Evolutionary conservation across 1,140 invertebrate genomes (phyloP).

Genomic region (Drosophila quadrilineata): DNA sequence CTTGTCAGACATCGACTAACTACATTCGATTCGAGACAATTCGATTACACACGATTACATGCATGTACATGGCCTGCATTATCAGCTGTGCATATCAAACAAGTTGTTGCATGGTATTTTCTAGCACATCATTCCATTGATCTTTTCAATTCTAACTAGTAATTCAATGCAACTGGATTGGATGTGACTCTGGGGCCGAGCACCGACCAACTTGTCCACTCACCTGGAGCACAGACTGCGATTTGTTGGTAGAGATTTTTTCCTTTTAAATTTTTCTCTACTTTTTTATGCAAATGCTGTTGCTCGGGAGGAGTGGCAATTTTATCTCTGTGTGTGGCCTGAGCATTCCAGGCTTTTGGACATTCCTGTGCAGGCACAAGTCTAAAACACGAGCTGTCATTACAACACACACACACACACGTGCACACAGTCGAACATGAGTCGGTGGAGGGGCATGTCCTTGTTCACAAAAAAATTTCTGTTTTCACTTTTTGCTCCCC

Average conservation of each 20-base stretch:
- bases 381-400: slow-evolving; percentile 7
- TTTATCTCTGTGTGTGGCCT: slow-evolving; percentile 9
- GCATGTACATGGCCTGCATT: too few relatives aligned
- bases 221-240: slow-evolving; percentile 12
- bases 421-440: neutral
- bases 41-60: too few relatives aligned
- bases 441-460: slow-evolving; percentile 26
- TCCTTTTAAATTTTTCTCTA: neutral
- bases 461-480: slow-evolving; percentile 36
- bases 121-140: too few relatives aligned
- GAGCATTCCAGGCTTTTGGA: slow-evolving; percentile 20
- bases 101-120: too few relatives aligned
- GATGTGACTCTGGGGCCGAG: neutral
- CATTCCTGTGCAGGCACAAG: slow-evolving; percentile 33
- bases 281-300: slow-evolving; percentile 31
- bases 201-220: slow-evolving; percentile 7
- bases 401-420: neutral
- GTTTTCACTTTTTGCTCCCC: slow-evolving; percentile 38
- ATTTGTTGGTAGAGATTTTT: neutral
- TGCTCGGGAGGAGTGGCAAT: too few relatives aligned
- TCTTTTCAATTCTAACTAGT: neutral
- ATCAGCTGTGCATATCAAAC: too few relatives aligned
- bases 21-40: too few relatives aligned
- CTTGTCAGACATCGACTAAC: too few relatives aligned
- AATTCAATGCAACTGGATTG: slow-evolving; percentile 10